Evolutionary conservation across 2,113 vertebrate species (phyloP), one percentile per base, ranked within the genome.

Genomic region (Struthidea cinerea): DNA sequence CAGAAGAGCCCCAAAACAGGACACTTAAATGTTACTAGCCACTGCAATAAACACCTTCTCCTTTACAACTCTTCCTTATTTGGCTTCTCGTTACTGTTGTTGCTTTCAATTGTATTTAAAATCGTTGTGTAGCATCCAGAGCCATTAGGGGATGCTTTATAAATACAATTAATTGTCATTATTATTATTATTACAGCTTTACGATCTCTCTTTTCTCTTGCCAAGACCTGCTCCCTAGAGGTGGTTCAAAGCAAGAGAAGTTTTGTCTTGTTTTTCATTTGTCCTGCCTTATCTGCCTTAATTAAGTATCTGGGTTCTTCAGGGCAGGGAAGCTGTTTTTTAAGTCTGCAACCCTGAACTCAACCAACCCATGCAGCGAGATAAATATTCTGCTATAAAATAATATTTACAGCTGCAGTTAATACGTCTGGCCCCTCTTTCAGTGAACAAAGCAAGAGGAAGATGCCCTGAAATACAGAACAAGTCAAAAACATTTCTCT

Each of bases 81-180:
- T n/a, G 26, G 16, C 10, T 88, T 44, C 63, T 83, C 9, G 1
- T 55, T 28, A 19, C 23, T 56, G 39, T 63, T 87, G 77, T 55
- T 77, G 86, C 35, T 59, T 87, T 73, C 74, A 55, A 12, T 41
- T 67, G 50, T 65, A 59, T 84, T 90, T 80, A 42, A 94, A 96
- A 70, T 74, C 8, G 1, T 23, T 71, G 73, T 61, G 20, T 13
- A 68, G 64, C 67, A 84, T 90, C 79, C 85, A 81, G 79, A 92
- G 65, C 64, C 68, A 67, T 89, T 70, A 60, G 76, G 76, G 85
- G 73, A 86, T 78, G 92, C 79, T 94, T 89, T 90, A 95, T 84
- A 97, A 96, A 95, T 89, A 93, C 44, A 94, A 97, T 95, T 96
- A 95, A 96, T 96, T 97, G 96, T 86, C 92, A 56, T 96, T 63